A percentile compares a stretch with the other conserved stretches of the same genome.
phyloP scores from a whole-genome alignment of 2,888 invertebrate genomes.

The Asteroscopus sphinx region DNA sequence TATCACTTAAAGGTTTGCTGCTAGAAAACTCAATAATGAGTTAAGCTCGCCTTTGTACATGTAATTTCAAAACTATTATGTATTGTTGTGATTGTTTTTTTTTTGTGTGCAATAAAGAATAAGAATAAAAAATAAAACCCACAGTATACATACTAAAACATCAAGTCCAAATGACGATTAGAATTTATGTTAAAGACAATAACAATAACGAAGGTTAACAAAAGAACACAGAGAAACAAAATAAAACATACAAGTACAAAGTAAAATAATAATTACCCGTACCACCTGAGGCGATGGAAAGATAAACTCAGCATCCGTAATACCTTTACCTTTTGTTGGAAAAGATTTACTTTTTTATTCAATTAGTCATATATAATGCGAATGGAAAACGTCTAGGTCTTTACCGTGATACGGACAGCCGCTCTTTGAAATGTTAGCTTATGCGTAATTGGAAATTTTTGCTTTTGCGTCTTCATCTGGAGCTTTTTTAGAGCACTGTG shows the following conservation, averaged over 20 bases:
- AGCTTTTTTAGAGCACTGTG: slow-evolving; percentile 39
- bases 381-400: slow-evolving; percentile 66
- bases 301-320: slow-evolving; percentile 67
- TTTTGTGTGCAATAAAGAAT: too few species aligned
- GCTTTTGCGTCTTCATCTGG: slow-evolving; percentile 52
- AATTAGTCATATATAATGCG: slow-evolving; percentile 77
- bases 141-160: slow-evolving; percentile 14
- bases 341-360: slow-evolving; percentile 76
- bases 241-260: slow-evolving; percentile 76
- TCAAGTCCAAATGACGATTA: slow-evolving; percentile 70
- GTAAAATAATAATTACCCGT: slow-evolving; percentile 82
- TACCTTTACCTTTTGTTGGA: slow-evolving; percentile 72
- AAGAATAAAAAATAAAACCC: slow-evolving; percentile 19
- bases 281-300: slow-evolving; percentile 69
- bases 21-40: too few species aligned
- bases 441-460: slow-evolving; percentile 60
- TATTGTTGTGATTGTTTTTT: too few species aligned
- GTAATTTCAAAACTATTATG: too few species aligned
- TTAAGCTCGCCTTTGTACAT: too few species aligned
- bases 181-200: slow-evolving; percentile 76
- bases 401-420: slow-evolving; percentile 66
- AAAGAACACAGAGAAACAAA: slow-evolving; percentile 73
- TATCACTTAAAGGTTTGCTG: too few species aligned
- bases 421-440: slow-evolving; percentile 74
- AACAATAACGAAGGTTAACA: slow-evolving; percentile 71